A percentile compares a stretch with the other conserved stretches of the same genome.
Evolutionary conservation across 1,140 invertebrate species (phyloP).

Genomic region (Acromyrmex charruanus): DNA sequence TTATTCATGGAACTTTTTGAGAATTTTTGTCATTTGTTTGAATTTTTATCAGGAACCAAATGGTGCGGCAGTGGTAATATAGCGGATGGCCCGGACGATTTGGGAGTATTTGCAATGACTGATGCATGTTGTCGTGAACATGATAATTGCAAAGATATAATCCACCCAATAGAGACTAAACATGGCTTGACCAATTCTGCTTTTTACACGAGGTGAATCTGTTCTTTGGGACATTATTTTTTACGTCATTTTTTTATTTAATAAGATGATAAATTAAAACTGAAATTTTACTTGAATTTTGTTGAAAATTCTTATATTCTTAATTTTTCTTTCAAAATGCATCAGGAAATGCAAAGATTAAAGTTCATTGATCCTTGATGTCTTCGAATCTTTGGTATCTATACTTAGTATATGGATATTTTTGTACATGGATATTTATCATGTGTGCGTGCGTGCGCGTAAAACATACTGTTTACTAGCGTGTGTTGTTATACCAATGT

Average conservation of each 20-base stretch:
- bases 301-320: neutral
- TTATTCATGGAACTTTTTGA: neutral
- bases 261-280: neutral
- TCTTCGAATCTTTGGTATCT: neutral
- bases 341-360: neutral
- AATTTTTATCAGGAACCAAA: slow-evolving; percentile 86
- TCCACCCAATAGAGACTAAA: slow-evolving; percentile 87
- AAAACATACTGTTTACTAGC: neutral
- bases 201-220: slow-evolving; percentile 87
- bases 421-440: neutral
- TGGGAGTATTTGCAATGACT: slow-evolving; percentile 89
- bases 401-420: neutral
- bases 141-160: slow-evolving; percentile 90
- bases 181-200: slow-evolving; percentile 89
- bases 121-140: slow-evolving; percentile 93
- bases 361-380: slow-evolving; percentile 1
- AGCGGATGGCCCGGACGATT: slow-evolving; percentile 89
- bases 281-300: neutral
- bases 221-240: neutral
- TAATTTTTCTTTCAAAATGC: neutral
- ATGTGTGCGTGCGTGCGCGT: too few species aligned
- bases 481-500: too few species aligned
- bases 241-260: neutral
- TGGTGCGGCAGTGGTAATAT: slow-evolving; percentile 93
- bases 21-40: neutral